Conservation (phyloP, 2,113 vertebrate genomes). For the Ciconia boyciana region DNA sequence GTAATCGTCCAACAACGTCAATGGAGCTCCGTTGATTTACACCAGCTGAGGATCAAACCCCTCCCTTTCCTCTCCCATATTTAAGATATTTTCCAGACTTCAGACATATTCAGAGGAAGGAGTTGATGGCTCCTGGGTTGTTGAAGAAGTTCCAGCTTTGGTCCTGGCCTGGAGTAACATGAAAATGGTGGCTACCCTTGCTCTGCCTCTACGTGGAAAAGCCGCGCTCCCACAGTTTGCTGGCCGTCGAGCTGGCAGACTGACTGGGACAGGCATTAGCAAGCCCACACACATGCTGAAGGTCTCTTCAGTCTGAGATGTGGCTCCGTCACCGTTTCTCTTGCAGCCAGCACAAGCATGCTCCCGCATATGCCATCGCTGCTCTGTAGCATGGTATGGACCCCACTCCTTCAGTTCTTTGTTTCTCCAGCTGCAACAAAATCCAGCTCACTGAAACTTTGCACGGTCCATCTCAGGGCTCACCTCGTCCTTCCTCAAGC, state of each 20-base stretch:
- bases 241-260: not conserved
- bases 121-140: conserved; percentile 18
- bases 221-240: fast-evolving
- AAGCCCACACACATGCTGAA: not conserved
- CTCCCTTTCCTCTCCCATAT: conserved; percentile 54
- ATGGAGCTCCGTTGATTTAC: conserved; percentile 17
- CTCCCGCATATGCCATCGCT: fast-evolving
- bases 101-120: not conserved
- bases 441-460: not conserved
- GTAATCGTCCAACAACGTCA: conserved; percentile 52
- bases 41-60: conserved; percentile 55
- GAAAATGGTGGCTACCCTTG: not conserved
- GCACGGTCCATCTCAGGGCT: not conserved
- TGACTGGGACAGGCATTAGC: not conserved
- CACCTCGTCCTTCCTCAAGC: not conserved
- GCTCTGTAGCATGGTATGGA: not conserved
- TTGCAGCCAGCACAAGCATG: fast-evolving
- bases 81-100: conserved; percentile 59
- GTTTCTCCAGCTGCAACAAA: not conserved
- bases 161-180: not conserved
- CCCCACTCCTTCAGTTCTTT: not conserved
- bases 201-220: not conserved
- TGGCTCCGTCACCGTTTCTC: not conserved
- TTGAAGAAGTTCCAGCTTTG: conserved; percentile 36
- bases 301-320: not conserved